Evolutionary conservation across 2,888 invertebrate species (phyloP), one percentile per base, ranked within the genome.

Genomic region (Hyposoter didymator): DNA sequence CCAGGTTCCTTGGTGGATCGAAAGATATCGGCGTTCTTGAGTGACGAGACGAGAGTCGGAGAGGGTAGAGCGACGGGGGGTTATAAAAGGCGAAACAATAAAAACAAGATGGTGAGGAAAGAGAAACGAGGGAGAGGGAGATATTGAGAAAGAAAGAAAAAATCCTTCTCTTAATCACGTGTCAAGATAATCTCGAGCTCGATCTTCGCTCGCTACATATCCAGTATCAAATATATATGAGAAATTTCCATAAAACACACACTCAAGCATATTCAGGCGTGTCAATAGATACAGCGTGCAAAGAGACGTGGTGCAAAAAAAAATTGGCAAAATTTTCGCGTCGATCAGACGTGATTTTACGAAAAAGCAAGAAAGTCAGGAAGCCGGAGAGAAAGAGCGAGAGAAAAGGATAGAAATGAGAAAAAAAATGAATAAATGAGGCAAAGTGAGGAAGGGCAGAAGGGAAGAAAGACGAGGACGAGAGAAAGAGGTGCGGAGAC

Each of bases 151-250:
- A 45, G 32, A 43, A 35, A 22, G 59, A 43, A 74, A 62, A 49
- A 28, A 78, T 69, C 47, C 64, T 82, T 78, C 78, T 75, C 52
- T 82, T 82, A 78, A 86, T 84, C 84, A 84, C 78, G 86, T 84
- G 86, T 82, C 84, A 86, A 86, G 73, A 78, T 86, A 78, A 86
- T 86, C 84, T 81, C 74, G 47, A 32, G 73, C 52, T 62, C 43
- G 74, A 86, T 86, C 86, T 86, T 78, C 55, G 66, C 35, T 62
- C 70, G 66, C 52, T 70, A 22, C 47, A 62, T 55, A 39, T 64
- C 32, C 62, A 52, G 62, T 39, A 62, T 43, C 39, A 72, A 45
- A 39, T 19, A 70, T 64, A 55, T 69, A 22, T 82, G 62, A 72
- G 35, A 70, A 52, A 19, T 22, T 22, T 69, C 7, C 28, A 47